These are phyloP conservation scores for Proterorhinus semilunaris DNA, from an alignment of 2,113 vertebrate species.

Conservation along the genomic window DNA sequence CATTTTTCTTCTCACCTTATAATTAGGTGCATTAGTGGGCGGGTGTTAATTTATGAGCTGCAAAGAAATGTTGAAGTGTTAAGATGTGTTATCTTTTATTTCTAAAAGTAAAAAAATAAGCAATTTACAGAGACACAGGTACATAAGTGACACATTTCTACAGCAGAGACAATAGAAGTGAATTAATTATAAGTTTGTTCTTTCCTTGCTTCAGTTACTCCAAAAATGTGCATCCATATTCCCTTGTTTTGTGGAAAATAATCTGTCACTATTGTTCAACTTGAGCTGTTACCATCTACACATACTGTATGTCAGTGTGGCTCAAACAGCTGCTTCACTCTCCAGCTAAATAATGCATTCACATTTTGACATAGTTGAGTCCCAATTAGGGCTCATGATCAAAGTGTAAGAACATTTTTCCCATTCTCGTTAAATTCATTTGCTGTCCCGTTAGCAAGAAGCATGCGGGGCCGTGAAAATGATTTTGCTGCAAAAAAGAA, in stretches of 20 bases:
- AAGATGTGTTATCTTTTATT: slow-evolving; percentile 26
- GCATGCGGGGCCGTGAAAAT: slow-evolving; percentile 42
- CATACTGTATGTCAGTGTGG: slow-evolving; percentile 5
- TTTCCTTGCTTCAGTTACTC: not conserved
- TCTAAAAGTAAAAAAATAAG: slow-evolving; percentile 12
- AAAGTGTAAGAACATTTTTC: slow-evolving; percentile 9
- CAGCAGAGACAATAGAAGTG: not conserved
- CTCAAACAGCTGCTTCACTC: slow-evolving; percentile 13
- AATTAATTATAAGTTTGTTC: not conserved
- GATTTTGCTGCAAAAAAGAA: slow-evolving; percentile 45
- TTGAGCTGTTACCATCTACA: slow-evolving; percentile 10
- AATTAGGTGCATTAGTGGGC: not conserved
- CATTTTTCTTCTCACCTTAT: not conserved
- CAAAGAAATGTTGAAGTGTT: not conserved
- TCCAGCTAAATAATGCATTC: slow-evolving; percentile 13
- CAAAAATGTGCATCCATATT: not conserved
- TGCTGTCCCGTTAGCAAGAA: slow-evolving; percentile 20
- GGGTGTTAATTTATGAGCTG: slow-evolving; percentile 2
- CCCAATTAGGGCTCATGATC: slow-evolving; percentile 10
- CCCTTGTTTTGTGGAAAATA: slow-evolving; percentile 6
- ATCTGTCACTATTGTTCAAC: slow-evolving; percentile 18
- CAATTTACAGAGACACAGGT: slow-evolving; percentile 27
- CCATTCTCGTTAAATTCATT: slow-evolving; percentile 23
- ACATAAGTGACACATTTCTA: slow-evolving; percentile 2
- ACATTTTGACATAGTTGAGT: slow-evolving; percentile 22